Evolutionary conservation across 92 coral and sea anemone species (phyloP).

Genomic region (Porites divaricata): DNA sequence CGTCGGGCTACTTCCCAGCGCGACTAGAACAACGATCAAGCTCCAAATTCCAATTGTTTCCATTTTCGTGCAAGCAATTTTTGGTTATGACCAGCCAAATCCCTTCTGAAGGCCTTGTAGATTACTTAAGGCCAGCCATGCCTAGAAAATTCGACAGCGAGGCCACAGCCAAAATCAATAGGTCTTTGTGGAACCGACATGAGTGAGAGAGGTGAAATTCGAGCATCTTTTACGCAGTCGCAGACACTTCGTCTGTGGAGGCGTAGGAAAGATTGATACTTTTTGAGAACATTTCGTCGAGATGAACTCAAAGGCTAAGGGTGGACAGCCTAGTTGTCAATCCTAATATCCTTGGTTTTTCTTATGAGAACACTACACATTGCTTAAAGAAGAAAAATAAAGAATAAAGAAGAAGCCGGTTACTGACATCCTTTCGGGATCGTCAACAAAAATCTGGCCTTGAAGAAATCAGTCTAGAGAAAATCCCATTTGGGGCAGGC

Average conservation of each 20-base stretch:
- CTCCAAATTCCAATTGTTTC: constrained; percentile 4
- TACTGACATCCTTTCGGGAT: too few relatives aligned
- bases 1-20: constrained; percentile 10
- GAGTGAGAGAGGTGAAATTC: constrained; percentile 17
- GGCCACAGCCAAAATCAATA: constrained; percentile 22
- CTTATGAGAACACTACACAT: too few relatives aligned
- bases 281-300: background rate
- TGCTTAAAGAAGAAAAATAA: too few relatives aligned
- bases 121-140: constrained; percentile 11
- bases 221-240: constrained; percentile 8
- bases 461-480: too few relatives aligned
- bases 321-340: too few relatives aligned
- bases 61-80: background rate
- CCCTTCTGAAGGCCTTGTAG: background rate
- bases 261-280: background rate
- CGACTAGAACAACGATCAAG: constrained; percentile 2
- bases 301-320: too few relatives aligned
- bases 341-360: too few relatives aligned
- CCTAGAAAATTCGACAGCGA: background rate
- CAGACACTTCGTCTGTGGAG: constrained; percentile 17
- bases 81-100: background rate
- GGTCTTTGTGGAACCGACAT: constrained; percentile 11
- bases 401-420: too few relatives aligned
- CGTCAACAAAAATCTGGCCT: too few relatives aligned
- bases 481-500: too few relatives aligned